Percentiles rank a stretch among this genome's conserved stretches.
Evolutionary conservation across 2,888 invertebrate genomes (phyloP).

Genomic region (Norana najaformis): DNA sequence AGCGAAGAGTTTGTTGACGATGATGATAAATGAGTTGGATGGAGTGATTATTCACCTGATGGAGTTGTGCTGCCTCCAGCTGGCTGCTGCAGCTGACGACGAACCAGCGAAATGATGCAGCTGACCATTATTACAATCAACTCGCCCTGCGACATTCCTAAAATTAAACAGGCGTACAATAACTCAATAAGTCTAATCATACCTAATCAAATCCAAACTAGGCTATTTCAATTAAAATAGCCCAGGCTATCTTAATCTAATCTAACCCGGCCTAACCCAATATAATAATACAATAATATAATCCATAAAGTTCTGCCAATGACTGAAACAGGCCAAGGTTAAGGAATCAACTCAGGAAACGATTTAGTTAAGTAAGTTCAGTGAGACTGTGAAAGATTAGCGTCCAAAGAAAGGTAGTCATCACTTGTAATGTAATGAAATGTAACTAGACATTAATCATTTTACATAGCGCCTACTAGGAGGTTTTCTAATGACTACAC

Average conservation of each 20-base stretch:
- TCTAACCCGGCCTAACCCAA: too few species aligned
- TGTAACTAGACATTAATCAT: background rate
- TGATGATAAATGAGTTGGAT: background rate
- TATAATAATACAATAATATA: too few species aligned
- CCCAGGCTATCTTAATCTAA: too few species aligned
- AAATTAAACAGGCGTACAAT: background rate
- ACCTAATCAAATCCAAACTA: too few species aligned
- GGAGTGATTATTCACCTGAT: background rate
- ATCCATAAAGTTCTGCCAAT: too few species aligned
- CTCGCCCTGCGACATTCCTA: constrained; percentile 6
- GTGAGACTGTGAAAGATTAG: too few species aligned
- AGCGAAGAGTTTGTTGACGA: background rate
- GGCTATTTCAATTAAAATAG: too few species aligned
- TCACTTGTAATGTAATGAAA: background rate
- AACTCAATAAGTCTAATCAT: too few species aligned
- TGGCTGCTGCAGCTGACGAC: background rate
- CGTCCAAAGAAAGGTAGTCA: background rate
- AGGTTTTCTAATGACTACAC: background rate
- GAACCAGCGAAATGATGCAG: background rate
- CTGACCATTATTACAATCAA: background rate
- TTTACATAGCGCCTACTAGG: background rate
- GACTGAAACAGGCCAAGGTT: too few species aligned
- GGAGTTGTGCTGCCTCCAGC: background rate
- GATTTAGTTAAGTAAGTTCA: too few species aligned
- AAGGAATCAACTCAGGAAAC: too few species aligned